Conservation (phyloP, 2,797 vertebrate species). For the Rhabdophis nuchalis region DNA sequence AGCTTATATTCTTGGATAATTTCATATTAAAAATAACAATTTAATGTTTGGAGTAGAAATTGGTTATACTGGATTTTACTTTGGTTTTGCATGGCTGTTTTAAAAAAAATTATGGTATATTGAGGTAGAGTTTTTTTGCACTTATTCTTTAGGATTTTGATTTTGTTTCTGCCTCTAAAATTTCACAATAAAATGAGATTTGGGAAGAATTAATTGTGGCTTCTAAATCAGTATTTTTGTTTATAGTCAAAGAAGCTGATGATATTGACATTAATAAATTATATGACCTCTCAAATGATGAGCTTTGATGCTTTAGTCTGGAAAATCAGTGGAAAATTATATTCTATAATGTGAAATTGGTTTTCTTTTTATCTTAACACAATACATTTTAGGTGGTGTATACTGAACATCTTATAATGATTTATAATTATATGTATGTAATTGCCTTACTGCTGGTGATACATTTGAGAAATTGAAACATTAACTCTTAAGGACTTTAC, state of each 20-base stretch:
- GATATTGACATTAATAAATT: background rate
- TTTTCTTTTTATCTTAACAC: background rate
- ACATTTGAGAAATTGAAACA: background rate
- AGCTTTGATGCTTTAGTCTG: background rate
- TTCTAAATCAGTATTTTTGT: background rate
- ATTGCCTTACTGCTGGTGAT: background rate
- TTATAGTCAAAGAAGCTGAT: background rate
- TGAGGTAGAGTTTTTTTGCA: background rate
- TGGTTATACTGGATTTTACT: background rate
- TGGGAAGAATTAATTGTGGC: background rate
- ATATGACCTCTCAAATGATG: background rate
- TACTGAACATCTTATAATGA: background rate
- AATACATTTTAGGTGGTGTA: background rate
- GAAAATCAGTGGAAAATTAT: background rate
- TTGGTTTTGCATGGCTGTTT: background rate
- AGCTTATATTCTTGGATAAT: background rate
- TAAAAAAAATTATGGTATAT: background rate
- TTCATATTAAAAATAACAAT: background rate
- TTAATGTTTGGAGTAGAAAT: background rate
- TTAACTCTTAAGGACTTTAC: background rate
- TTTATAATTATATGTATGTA: background rate
- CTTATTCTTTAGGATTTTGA: background rate
- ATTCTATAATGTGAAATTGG: background rate
- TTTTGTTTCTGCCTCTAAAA: background rate
- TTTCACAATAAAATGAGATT: background rate